Conservation (phyloP, 1,140 invertebrate genomes). For the Heliconius hermathena region DNA sequence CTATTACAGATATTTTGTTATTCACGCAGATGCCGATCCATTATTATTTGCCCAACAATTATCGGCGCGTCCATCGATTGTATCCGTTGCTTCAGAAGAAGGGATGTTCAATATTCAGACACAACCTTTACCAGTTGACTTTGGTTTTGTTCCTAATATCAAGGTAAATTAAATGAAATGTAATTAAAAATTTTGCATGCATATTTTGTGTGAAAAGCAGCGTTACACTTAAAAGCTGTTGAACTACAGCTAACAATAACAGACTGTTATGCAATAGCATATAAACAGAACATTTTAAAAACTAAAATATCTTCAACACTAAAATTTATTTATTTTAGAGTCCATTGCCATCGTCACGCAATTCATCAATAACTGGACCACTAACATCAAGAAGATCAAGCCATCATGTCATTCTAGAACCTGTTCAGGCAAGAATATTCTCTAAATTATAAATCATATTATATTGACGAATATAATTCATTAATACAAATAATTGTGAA, state of each 20-base stretch:
- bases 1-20: background rate
- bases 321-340: slow-evolving; percentile 47
- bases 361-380: slow-evolving; percentile 68
- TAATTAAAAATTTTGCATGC: background rate
- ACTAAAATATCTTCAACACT: no score
- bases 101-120: slow-evolving; percentile 66
- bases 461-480: background rate
- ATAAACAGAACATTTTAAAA: no score
- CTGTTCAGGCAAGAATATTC: slow-evolving; percentile 54
- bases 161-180: slow-evolving; percentile 50
- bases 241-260: background rate
- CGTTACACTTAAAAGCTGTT: background rate
- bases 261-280: no score
- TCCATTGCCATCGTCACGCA: slow-evolving; percentile 59
- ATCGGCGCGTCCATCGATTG: slow-evolving; percentile 73
- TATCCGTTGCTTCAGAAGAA: slow-evolving; percentile 75
- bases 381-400: slow-evolving; percentile 71
- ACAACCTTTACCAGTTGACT: slow-evolving; percentile 68
- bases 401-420: slow-evolving; percentile 70
- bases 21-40: slow-evolving; percentile 67
- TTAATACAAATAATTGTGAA: background rate
- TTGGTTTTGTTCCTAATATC: slow-evolving; percentile 68
- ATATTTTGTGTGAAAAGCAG: background rate
- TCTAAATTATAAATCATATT: background rate
- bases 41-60: slow-evolving; percentile 71